These are phyloP conservation scores for Macrochelys suwanniensis DNA, from an alignment of 2,797 vertebrate genomes.

Conservation along the genomic window DNA sequence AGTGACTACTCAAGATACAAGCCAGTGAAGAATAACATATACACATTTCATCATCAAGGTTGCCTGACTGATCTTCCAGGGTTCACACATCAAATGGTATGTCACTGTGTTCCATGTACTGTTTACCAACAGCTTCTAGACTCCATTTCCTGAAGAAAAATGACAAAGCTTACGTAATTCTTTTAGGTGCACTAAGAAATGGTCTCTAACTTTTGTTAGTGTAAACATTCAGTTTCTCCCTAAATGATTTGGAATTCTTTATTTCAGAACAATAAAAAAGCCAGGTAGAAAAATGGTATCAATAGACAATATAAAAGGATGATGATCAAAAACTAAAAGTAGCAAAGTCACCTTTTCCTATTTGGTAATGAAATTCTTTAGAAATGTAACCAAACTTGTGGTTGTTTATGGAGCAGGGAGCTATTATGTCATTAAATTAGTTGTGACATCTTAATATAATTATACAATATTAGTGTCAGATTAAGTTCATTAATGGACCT, in stretches of 20 bases:
- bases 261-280: constrained; percentile 1
- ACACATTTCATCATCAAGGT: neutral
- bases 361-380: constrained; percentile 19
- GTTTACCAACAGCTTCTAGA: neutral
- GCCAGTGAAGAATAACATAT: neutral
- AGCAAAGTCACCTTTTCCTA: constrained; percentile 25
- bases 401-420: constrained; percentile 57
- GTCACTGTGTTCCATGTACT: neutral
- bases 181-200: neutral
- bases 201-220: neutral
- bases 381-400: constrained; percentile 44
- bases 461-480: constrained; percentile 78
- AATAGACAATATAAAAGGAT: neutral
- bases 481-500: constrained; percentile 75
- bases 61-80: neutral
- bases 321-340: neutral
- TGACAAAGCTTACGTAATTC: neutral
- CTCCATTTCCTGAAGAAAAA: neutral
- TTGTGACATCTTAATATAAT: constrained; percentile 81
- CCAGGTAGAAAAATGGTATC: neutral
- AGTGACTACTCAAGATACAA: neutral
- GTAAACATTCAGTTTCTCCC: neutral
- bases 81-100: neutral
- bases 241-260: neutral
- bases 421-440: constrained; percentile 73